These are phyloP conservation scores for Probaryconus sp. DNA, from an alignment of 1,140 invertebrate species.

Conservation along the genomic window DNA sequence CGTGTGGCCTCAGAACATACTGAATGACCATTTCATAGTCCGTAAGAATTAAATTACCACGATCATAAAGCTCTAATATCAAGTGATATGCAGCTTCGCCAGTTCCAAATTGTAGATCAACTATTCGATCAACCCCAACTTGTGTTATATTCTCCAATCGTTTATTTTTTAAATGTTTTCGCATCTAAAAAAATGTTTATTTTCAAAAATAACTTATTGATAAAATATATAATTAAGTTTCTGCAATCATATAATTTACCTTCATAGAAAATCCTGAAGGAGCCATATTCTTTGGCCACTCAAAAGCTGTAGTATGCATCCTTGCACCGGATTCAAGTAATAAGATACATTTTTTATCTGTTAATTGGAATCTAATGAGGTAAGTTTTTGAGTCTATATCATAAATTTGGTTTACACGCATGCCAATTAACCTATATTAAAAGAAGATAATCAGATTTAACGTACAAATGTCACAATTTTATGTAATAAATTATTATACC, in stretches of 20 bases:
- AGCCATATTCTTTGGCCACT: conserved; percentile 98
- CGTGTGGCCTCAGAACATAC: conserved; percentile 95
- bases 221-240: conserved; percentile 9
- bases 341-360: conserved; percentile 91
- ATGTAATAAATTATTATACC: neutral
- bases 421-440: conserved; percentile 88
- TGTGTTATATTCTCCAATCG: conserved; percentile 92
- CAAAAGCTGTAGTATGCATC: conserved; percentile 96
- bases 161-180: conserved; percentile 98
- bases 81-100: conserved; percentile 97
- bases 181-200: conserved; percentile 87
- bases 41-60: conserved; percentile 97
- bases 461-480: neutral
- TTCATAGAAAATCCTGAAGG: conserved; percentile 99
- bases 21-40: conserved; percentile 95
- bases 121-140: conserved; percentile 91
- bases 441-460: conserved; percentile 33
- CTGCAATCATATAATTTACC: too few relatives aligned
- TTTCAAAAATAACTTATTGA: too few relatives aligned
- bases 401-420: conserved; percentile 98
- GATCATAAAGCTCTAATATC: conserved; percentile 97
- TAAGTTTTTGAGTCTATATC: conserved; percentile 98
- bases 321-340: conserved; percentile 96
- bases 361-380: conserved; percentile 91
- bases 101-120: conserved; percentile 96